Percentiles rank a stretch among this genome's conserved stretches.
These are phyloP conservation scores for Leptopilina syphax DNA, from an alignment of 2,888 invertebrate species.

Conservation along the genomic window DNA sequence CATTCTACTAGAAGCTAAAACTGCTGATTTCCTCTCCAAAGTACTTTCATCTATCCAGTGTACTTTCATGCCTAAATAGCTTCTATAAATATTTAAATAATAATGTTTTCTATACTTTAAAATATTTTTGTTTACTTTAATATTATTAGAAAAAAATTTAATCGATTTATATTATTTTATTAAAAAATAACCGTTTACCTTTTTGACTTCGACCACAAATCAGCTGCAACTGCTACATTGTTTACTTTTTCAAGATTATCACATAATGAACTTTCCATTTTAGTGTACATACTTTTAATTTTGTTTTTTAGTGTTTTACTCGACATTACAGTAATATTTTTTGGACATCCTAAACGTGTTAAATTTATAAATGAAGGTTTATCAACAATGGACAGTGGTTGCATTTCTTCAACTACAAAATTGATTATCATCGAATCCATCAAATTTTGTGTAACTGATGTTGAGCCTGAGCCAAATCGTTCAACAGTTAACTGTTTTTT, in stretches of 20 bases:
- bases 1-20: conserved; percentile 35
- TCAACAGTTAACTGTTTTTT: background rate
- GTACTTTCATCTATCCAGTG: conserved; percentile 28
- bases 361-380: background rate
- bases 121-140: background rate
- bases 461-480: background rate
- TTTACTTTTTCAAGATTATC: background rate
- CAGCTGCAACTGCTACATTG: background rate
- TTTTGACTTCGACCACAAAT: background rate
- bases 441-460: background rate
- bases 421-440: background rate
- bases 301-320: background rate
- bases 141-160: background rate
- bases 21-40: conserved; percentile 36
- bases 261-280: background rate
- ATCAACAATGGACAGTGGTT: background rate
- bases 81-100: background rate
- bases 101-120: background rate
- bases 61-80: background rate
- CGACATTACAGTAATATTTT: background rate
- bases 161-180: background rate
- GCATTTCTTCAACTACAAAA: background rate
- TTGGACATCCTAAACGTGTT: background rate
- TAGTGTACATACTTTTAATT: background rate
- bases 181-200: background rate